These are phyloP conservation scores for Ormia ochracea DNA, from an alignment of 2,888 invertebrate species.

Conservation along the genomic window DNA sequence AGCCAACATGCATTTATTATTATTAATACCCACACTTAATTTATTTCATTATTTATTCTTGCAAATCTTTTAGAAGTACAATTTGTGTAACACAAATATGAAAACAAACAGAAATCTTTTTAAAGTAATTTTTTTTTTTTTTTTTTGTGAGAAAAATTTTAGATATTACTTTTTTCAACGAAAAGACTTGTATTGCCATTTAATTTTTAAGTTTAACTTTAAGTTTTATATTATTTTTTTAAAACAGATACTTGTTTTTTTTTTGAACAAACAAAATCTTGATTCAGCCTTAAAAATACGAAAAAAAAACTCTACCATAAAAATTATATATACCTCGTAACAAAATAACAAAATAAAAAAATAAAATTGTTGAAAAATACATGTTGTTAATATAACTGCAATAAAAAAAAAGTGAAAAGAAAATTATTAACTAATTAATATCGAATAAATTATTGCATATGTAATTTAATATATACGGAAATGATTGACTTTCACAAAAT, in stretches of 20 bases:
- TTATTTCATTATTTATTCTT: constrained; percentile 60
- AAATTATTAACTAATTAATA: background rate
- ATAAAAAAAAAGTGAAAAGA: background rate
- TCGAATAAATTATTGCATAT: background rate
- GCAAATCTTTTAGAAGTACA: constrained; percentile 55
- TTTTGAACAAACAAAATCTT: background rate
- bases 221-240: constrained; percentile 31
- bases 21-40: background rate
- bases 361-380: constrained; percentile 27
- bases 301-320: constrained; percentile 13
- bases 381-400: constrained; percentile 24
- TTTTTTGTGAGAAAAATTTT: constrained; percentile 26
- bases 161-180: constrained; percentile 61
- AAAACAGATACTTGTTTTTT: background rate
- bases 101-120: constrained; percentile 22
- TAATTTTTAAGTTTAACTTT: constrained; percentile 46
- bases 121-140: constrained; percentile 8
- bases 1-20: constrained; percentile 32
- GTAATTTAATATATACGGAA: no score
- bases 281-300: constrained; percentile 40
- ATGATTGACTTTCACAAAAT: no score
- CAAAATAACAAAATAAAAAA: constrained; percentile 30
- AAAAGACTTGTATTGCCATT: constrained; percentile 64
- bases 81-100: constrained; percentile 61
- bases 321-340: constrained; percentile 57